Evolutionary conservation across 2,888 invertebrate species (phyloP).

Genomic region (Formica aserva): DNA sequence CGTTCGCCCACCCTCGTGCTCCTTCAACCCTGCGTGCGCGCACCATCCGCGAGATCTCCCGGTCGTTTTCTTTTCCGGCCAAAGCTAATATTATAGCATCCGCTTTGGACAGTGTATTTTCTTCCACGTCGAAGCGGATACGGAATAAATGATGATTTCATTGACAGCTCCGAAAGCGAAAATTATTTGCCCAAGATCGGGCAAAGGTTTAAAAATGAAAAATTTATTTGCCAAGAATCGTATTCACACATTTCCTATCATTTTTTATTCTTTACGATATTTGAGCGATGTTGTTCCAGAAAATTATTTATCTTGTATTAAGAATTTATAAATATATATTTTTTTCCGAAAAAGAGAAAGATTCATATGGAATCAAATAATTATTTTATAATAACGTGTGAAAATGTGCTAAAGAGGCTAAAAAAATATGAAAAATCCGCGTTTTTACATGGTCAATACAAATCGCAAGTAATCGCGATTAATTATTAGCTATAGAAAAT

Average conservation of each 20-base stretch:
- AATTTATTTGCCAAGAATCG: slow-evolving; percentile 1
- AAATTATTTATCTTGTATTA: slow-evolving; percentile 5
- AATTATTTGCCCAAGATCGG: slow-evolving; percentile 44
- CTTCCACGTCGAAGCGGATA: background rate
- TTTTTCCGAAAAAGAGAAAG: background rate
- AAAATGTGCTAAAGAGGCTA: background rate
- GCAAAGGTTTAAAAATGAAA: slow-evolving; percentile 36
- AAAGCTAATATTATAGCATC: slow-evolving; percentile 72
- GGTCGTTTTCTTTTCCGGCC: slow-evolving; percentile 31
- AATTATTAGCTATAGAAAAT: background rate
- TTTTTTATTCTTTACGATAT: background rate
- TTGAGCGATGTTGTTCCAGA: background rate
- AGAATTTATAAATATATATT: background rate
- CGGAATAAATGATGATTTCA: slow-evolving; percentile 47
- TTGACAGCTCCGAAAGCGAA: slow-evolving; percentile 26
- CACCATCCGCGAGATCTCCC: slow-evolving; percentile 5
- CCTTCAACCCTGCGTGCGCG: slow-evolving; percentile 5
- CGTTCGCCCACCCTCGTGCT: background rate
- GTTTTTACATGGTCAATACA: background rate
- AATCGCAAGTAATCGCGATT: background rate
- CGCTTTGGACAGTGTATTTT: slow-evolving; percentile 58
- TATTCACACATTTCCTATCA: background rate
- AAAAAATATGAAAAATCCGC: background rate
- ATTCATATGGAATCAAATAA: background rate
- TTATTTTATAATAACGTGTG: background rate